Conservation (phyloP, 2,888 invertebrate species). For the Muscina levida region DNA sequence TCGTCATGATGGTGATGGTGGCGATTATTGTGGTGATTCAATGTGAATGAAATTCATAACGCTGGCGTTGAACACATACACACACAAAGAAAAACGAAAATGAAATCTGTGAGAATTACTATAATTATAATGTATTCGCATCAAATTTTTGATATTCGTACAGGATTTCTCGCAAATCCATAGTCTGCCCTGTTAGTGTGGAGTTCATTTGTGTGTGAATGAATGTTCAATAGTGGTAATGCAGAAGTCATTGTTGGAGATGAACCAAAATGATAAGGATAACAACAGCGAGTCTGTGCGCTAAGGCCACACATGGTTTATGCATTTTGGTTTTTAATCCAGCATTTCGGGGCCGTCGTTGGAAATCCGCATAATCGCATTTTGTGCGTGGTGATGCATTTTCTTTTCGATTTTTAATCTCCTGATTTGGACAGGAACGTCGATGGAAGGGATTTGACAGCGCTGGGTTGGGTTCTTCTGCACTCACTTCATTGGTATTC, state of each 20-base stretch:
- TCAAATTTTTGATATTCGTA: not conserved
- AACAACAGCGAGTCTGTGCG: conserved; percentile 39
- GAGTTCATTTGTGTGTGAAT: conserved; percentile 5
- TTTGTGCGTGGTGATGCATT: conserved; percentile 32
- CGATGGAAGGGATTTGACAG: not conserved
- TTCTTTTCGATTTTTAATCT: conserved; percentile 40
- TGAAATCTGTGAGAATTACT: conserved; percentile 62
- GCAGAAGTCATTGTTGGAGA: conserved; percentile 56
- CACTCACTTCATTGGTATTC: not conserved
- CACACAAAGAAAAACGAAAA: conserved; percentile 28
- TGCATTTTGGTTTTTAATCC: conserved; percentile 5
- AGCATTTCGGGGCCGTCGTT: not conserved
- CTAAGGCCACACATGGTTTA: conserved; percentile 58
- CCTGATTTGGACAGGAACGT: conserved; percentile 38
- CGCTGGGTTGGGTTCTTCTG: not conserved
- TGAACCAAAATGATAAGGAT: conserved; percentile 59
- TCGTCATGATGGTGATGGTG: too few relatives aligned
- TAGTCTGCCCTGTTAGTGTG: not conserved
- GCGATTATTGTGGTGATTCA: too few relatives aligned
- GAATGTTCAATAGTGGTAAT: conserved; percentile 18
- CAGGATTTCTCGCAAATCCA: not conserved
- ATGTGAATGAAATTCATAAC: conserved; percentile 8
- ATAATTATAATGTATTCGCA: conserved; percentile 62
- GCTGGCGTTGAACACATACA: too few relatives aligned
- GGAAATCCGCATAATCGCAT: conserved; percentile 29